Conservation (phyloP, 2,888 invertebrate genomes). For the Pseudococcus longispinus region DNA sequence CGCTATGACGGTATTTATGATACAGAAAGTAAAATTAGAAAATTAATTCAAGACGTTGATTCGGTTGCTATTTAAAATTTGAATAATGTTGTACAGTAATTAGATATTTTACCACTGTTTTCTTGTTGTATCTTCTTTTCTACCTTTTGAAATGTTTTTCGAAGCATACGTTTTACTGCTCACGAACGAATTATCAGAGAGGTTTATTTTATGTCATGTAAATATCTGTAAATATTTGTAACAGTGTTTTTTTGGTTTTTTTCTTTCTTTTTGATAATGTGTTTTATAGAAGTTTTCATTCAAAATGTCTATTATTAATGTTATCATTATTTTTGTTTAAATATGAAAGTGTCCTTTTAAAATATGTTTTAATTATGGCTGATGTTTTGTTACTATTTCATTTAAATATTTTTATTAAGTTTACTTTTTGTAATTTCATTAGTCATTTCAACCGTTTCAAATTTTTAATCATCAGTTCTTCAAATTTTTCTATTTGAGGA, state of each 20-base stretch:
- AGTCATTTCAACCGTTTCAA: not conserved
- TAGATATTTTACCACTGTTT: not conserved
- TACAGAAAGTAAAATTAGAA: conserved; percentile 55
- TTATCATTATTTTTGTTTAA: not conserved
- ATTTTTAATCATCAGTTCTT: not conserved
- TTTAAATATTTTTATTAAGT: not conserved
- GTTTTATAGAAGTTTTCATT: not conserved
- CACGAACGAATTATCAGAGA: not conserved
- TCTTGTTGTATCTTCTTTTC: not conserved
- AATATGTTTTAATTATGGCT: not conserved
- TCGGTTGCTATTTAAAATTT: conserved; percentile 2
- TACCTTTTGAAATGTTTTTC: not conserved
- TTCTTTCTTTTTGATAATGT: not conserved
- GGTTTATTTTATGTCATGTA: not conserved
- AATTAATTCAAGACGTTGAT: conserved; percentile 57
- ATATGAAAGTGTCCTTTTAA: not conserved
- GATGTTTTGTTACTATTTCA: not conserved
- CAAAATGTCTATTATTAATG: not conserved
- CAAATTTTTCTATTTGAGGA: not conserved
- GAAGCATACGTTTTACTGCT: not conserved
- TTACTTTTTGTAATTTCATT: not conserved
- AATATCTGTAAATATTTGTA: not conserved
- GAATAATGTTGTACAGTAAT: too few relatives aligned
- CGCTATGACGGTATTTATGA: conserved; percentile 57
- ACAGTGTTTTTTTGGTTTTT: not conserved